Evolutionary conservation across 1,140 invertebrate genomes (phyloP).

Genomic region (Pygmarrhopalites habei): DNA sequence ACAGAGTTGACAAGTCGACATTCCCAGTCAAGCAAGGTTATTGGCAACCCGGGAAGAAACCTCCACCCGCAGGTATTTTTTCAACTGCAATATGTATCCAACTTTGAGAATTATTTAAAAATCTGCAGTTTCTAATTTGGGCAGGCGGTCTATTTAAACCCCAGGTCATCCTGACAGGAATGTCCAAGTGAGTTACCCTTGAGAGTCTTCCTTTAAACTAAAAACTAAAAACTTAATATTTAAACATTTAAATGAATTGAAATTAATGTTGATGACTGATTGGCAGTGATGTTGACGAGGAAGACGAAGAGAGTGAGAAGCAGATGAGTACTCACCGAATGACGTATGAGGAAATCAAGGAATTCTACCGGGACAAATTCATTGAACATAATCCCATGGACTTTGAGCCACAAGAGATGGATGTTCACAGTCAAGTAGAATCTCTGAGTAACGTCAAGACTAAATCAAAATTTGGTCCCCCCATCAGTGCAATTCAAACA

Average conservation of each 20-base stretch:
- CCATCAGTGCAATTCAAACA: not conserved
- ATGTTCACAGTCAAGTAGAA: not conserved
- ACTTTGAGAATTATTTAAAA: not conserved
- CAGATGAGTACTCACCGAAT: constrained; percentile 3
- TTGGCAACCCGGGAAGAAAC: constrained; percentile 7
- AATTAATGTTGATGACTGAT: too few species aligned
- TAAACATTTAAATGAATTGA: too few species aligned
- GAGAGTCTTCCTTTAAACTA: too few species aligned
- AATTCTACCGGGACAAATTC: not conserved
- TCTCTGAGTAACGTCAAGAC: not conserved
- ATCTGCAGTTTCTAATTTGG: not conserved
- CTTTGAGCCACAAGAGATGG: not conserved
- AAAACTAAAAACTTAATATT: too few species aligned
- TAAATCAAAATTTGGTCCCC: constrained; percentile 4
- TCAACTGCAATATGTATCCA: not conserved
- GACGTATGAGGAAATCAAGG: constrained; percentile 13
- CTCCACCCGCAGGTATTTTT: not conserved
- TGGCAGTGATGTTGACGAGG: not conserved
- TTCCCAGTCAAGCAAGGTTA: constrained; percentile 9
- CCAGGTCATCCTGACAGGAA: constrained; percentile 12
- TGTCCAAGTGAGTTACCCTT: too few species aligned
- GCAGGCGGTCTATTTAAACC: constrained; percentile 12
- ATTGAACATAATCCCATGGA: not conserved
- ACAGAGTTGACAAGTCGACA: constrained; percentile 6
- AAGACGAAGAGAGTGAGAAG: constrained; percentile 10